Base-by-base conservation (phyloP, 2,888 invertebrate genomes). In the Drosophila flavopinicola region DNA sequence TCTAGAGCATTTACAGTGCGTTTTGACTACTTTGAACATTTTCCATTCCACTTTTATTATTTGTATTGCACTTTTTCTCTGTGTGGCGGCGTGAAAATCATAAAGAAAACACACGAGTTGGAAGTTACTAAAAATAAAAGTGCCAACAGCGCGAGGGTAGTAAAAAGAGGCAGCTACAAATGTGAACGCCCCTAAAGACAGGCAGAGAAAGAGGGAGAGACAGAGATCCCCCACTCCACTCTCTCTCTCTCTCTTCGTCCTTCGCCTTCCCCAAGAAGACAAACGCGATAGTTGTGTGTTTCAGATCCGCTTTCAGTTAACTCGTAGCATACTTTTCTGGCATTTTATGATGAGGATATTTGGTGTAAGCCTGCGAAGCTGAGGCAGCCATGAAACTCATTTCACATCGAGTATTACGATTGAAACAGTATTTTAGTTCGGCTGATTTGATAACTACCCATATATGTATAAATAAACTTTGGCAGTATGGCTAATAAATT, bases 101-200 rank as follows among this genome's bases (percentile, higher is more conserved):
- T 83, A 73, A 85, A 76, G 79, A 73, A 73, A 67, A 58, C 76
- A 85, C 60, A 58, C 76, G 82, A 66, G 59, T 48, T 60, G 42
- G 41, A 58, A 74, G 64, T 85, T 85, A 70, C 67, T 85, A 74
- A 85, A 79, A 75, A 75, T 53, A 61, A 78, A 60, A 64, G 47
- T 47, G 47, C 29, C 41, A 44, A 61, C 45, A 56, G 56, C n/a
- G n/a, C 32, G 53, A 20, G 51, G n/a, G 37, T 35, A 53, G 30
- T 44, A 64, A 61, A 60, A 57, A 35, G 15, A n/a, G 44, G 24
- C 27, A 10, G 30, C 25, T 10, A 23, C 25, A 35, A 33, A 45
- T 17, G 35, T 52, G 51, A 53, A 32, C 30, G 27, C 29, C 35
- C 17, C 42, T 23, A 45, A 51, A 7, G n/a, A n/a, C n/a, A n/a